Conservation (phyloP, 1,140 invertebrate species). For the Neodiprion fabricii region DNA sequence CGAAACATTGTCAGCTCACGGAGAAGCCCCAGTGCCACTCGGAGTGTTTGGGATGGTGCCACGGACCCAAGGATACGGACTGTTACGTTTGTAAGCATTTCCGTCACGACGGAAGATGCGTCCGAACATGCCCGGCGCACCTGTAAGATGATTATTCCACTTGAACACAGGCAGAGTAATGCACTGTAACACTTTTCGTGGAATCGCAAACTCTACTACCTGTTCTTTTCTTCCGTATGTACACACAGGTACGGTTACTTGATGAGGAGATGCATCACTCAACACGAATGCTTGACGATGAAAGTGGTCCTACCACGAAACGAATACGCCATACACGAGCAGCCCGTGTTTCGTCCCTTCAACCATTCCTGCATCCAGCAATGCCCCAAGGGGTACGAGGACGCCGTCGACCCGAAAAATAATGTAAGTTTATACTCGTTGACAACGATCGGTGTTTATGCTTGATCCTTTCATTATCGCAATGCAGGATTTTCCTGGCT, state of each 20-base stretch:
- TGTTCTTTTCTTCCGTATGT: not conserved
- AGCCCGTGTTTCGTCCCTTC: slow-evolving; percentile 51
- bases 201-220: no score
- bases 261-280: slow-evolving; percentile 65
- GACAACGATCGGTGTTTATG: not conserved
- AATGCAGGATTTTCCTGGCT: no score
- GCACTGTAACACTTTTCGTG: no score
- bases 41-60: slow-evolving; percentile 71
- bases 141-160: slow-evolving; percentile 44
- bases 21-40: slow-evolving; percentile 58
- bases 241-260: slow-evolving; percentile 51
- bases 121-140: slow-evolving; percentile 59
- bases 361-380: slow-evolving; percentile 59
- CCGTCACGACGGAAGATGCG: slow-evolving; percentile 58
- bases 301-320: slow-evolving; percentile 35
- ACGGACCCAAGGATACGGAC: slow-evolving; percentile 49
- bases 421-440: slow-evolving; percentile 33
- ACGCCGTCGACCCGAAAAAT: slow-evolving; percentile 35
- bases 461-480: no score
- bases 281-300: slow-evolving; percentile 58
- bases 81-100: slow-evolving; percentile 66
- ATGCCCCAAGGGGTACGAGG: slow-evolving; percentile 64
- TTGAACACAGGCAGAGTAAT: no score
- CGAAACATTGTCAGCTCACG: slow-evolving; percentile 40
- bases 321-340: slow-evolving; percentile 28